phyloP scores from a whole-genome alignment of 1,140 invertebrate genomes.

The Drosophila dunni region DNA sequence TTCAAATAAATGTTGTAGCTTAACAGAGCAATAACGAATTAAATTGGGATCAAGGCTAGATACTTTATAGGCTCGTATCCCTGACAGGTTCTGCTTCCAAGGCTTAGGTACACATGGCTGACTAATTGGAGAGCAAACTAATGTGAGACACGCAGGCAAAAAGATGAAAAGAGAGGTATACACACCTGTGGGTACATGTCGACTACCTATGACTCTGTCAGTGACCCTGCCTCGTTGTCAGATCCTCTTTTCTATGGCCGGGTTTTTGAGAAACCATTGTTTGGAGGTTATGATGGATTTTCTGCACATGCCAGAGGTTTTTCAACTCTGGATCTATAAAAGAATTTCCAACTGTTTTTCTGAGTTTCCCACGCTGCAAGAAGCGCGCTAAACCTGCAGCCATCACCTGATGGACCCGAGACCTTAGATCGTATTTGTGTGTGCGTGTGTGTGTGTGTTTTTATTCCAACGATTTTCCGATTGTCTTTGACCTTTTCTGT shows the following conservation, averaged over 20 bases:
- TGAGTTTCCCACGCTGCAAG: constrained; percentile 45
- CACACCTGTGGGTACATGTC: constrained; percentile 28
- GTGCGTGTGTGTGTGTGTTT: neutral
- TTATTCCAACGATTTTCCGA: constrained; percentile 11
- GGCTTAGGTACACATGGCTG: constrained; percentile 13
- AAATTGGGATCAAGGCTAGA: neutral
- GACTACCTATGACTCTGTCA: constrained; percentile 2
- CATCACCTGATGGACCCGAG: constrained; percentile 32
- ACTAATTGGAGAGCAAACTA: constrained; percentile 25
- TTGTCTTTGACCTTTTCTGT: constrained; percentile 39
- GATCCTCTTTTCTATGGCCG: neutral
- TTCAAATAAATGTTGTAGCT: neutral
- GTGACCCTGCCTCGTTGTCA: constrained; percentile 24
- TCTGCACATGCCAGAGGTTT: constrained; percentile 36
- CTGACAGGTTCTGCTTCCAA: neutral
- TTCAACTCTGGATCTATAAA: neutral
- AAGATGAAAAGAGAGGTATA: neutral
- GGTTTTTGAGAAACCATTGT: constrained; percentile 10
- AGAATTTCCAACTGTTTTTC: neutral
- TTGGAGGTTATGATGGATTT: constrained; percentile 40
- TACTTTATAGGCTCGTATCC: neutral
- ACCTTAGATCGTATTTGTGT: neutral
- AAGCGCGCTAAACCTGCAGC: constrained; percentile 49
- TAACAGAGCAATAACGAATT: neutral
- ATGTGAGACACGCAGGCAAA: constrained; percentile 2